Evolutionary conservation across 2,113 vertebrate species (phyloP), one percentile per base, ranked within the genome.

Genomic region (Mirounga angustirostris): DNA sequence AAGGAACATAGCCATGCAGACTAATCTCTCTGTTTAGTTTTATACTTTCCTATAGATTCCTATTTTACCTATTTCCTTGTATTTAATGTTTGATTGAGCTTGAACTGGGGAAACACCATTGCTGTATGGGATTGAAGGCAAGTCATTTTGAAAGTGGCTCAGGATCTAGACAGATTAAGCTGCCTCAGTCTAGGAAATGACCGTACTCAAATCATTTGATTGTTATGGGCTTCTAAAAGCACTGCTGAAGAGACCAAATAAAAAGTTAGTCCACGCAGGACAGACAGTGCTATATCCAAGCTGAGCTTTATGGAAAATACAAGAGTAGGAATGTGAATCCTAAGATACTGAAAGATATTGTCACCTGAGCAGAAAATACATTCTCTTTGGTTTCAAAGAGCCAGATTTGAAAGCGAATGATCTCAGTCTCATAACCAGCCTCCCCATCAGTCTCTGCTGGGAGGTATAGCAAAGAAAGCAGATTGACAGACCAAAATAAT

Each of bases 401-500:
- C 58, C 52, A 81, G 83, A 93, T 97, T 96, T 94, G 94, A 98
- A 97, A 97, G 83, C 83, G 97, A 96, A 98, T 96, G 89, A 96
- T 76, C 61, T 94, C 96, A 40, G 67, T 28, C 91, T 94, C 89
- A 71, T 85, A 96, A 71, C 63, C 43, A 81, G 76, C 56, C 74
- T 87, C 74, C 82, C 61, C 50, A 36, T 69, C 91, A 78, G 40
- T n/a, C 79, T 95, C 95, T 84, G n/a, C 76, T n/a, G 94, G 93
- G 96, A 97, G 46, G 30, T 52, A 56, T 5, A 12, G 88, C 81
- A 71, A 82, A 96, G 83, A 81, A 96, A 96, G 80, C 30, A 88
- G 95, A 97, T 56, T 94, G 94, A 96, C 88, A 97, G 87, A 71
- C 94, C 63, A 36, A 81, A 89, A 88, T 96, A 97, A 97, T 95